Conservation (phyloP, 1,140 invertebrate species). For the Aricia agestis region DNA sequence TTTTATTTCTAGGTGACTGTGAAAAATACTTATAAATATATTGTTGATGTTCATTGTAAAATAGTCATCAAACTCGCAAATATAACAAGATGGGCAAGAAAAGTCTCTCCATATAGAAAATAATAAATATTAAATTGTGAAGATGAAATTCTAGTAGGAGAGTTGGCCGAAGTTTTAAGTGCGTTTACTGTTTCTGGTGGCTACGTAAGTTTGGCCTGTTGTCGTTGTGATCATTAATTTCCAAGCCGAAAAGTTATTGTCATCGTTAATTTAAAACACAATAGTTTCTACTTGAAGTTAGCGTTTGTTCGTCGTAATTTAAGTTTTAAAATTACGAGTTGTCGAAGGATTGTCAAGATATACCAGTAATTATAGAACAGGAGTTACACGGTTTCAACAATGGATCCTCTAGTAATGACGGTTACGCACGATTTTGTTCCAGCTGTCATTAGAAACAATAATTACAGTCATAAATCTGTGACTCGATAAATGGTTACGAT, state of each 20-base stretch:
- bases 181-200: background rate
- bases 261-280: background rate
- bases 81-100: background rate
- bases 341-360: background rate
- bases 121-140: background rate
- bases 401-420: background rate
- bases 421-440: background rate
- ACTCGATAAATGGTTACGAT: background rate
- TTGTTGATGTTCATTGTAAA: too few species aligned
- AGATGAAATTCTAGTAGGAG: background rate
- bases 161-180: background rate
- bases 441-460: constrained; percentile 1
- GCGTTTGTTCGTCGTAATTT: background rate
- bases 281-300: background rate
- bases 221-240: background rate
- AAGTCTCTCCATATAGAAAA: background rate
- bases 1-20: too few species aligned
- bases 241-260: background rate
- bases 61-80: background rate
- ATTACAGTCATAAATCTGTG: background rate
- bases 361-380: background rate
- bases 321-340: too few species aligned
- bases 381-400: background rate
- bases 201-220: background rate
- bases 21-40: too few species aligned